Base-by-base conservation (phyloP, 2,888 invertebrate species). In the Dolichopus griseipennis region DNA sequence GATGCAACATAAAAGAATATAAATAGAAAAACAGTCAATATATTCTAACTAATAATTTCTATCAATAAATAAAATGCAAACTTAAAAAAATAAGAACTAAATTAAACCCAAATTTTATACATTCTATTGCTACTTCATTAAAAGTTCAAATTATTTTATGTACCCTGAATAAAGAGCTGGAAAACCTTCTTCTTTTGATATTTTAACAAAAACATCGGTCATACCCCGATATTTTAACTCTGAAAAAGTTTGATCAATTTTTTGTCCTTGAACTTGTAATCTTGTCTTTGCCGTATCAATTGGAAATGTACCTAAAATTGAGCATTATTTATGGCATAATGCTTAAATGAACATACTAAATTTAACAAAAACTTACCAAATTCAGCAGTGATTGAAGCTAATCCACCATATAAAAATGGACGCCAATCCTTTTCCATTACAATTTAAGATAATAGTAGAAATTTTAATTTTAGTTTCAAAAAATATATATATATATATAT, bases 231-330 rank as follows among this genome's bases (percentile, higher is more conserved):
- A 97, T 73, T 88, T 88, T 34, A 93, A 82, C 75, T 86, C 84
- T 67, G 91, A 86, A 85, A 90, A 87, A 70, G 86, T 87, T 73
- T 87, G 84, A 79, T 92, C 92, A 71, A 90, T 86, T 78, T 86
- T 90, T 82, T 96, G 96, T 1, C 96, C 97, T 82, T 97, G 97
- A 76, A 97, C 87, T 84, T 97, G 96, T 27, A 97, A 86, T 73
- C 96, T 86, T 21, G 95, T 96, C 83, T 97, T 97, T 27, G 95
- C 92, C 41, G 95, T 93, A 81, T 97, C 97, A 74, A 97, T 91
- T n/a, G 96, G 96, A 83, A 96, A 97, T 62, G 96, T 97, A 73
- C 95, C 95, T 93, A 73, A 65, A 73, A 71, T 71, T 65, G 64
- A 27, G 27, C 22, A 6, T 12, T 12, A 22, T 15, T 12, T 12